phyloP scores from a whole-genome alignment of 2,113 vertebrate species.

The Chaenocephalus aceratus region DNA sequence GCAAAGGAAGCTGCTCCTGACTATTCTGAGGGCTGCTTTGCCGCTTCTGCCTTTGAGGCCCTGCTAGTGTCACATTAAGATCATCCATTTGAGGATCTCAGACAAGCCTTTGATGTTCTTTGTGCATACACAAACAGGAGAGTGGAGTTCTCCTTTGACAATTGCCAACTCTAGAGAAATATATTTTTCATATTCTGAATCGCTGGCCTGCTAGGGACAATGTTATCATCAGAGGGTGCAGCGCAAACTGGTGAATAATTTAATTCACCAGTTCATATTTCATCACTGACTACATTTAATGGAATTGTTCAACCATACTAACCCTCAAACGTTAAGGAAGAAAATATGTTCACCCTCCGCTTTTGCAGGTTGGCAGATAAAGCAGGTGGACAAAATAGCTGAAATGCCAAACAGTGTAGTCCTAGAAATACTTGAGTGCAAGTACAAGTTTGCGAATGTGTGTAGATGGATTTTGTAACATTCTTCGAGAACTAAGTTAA shows the following conservation, averaged over 20 bases:
- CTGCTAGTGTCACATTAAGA: slow-evolving; percentile 79
- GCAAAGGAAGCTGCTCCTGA: slow-evolving; percentile 62
- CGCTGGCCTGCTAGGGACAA: slow-evolving; percentile 71
- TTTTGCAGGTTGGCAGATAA: slow-evolving; percentile 20
- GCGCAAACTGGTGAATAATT: slow-evolving; percentile 73
- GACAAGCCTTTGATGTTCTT: slow-evolving; percentile 80
- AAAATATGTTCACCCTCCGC: slow-evolving; percentile 24
- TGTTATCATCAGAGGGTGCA: slow-evolving; percentile 67
- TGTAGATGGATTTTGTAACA: background rate
- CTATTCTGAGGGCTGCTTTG: slow-evolving; percentile 59
- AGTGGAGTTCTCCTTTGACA: slow-evolving; percentile 74
- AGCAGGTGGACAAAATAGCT: slow-evolving; percentile 36
- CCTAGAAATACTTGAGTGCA: slow-evolving; percentile 3
- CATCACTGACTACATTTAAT: slow-evolving; percentile 71
- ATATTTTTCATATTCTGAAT: slow-evolving; percentile 62
- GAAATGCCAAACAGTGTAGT: background rate
- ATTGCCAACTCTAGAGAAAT: slow-evolving; percentile 71
- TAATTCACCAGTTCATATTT: slow-evolving; percentile 78
- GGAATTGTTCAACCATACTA: slow-evolving; percentile 11
- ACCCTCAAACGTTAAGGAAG: slow-evolving; percentile 28
- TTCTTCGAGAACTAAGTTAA: slow-evolving; percentile 1
- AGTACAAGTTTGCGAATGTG: background rate
- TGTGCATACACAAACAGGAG: slow-evolving; percentile 81
- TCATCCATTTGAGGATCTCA: slow-evolving; percentile 77
- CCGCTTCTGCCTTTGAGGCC: slow-evolving; percentile 71